Conservation (phyloP, 2,113 vertebrate genomes). For the Lethenteron camtschaticum region DNA sequence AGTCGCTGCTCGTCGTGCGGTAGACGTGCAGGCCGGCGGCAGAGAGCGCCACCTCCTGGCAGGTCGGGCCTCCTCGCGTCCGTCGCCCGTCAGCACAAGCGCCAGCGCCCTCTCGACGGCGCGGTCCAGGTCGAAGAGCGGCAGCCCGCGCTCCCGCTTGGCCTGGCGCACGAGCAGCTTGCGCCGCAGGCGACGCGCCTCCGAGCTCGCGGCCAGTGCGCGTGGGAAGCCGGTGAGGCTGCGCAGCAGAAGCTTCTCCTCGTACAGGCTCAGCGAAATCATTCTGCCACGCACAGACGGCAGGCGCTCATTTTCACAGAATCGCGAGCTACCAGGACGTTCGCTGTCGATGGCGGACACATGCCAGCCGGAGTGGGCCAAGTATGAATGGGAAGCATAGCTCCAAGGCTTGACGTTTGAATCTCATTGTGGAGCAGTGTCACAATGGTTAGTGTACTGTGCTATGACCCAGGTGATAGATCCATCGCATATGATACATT, state of each 20-base stretch:
- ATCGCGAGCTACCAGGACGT: no score
- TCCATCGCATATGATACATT: no score
- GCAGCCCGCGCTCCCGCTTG: conserved; percentile 58
- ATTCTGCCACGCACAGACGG: no score
- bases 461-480: no score
- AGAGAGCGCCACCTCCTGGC: conserved; percentile 14
- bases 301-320: no score
- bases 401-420: no score
- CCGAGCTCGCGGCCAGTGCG: conserved; percentile 49
- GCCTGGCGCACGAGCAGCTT: conserved; percentile 65
- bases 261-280: conserved; percentile 43
- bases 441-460: no score
- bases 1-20: conserved; percentile 51
- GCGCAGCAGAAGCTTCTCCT: conserved; percentile 57
- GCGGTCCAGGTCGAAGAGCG: conserved; percentile 63
- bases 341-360: no score
- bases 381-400: no score
- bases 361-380: no score
- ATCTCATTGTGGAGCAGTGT: no score
- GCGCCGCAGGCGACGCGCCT: conserved; percentile 52
- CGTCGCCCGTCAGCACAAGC: conserved; percentile 59
- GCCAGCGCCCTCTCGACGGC: conserved; percentile 51
- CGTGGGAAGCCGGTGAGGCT: conserved; percentile 53
- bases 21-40: conserved; percentile 23
- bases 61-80: conserved; percentile 27